A percentile compares a stretch with the other conserved stretches of the same genome.
Evolutionary conservation across 1,140 invertebrate genomes (phyloP).

Genomic region (Eubasilissa regina): DNA sequence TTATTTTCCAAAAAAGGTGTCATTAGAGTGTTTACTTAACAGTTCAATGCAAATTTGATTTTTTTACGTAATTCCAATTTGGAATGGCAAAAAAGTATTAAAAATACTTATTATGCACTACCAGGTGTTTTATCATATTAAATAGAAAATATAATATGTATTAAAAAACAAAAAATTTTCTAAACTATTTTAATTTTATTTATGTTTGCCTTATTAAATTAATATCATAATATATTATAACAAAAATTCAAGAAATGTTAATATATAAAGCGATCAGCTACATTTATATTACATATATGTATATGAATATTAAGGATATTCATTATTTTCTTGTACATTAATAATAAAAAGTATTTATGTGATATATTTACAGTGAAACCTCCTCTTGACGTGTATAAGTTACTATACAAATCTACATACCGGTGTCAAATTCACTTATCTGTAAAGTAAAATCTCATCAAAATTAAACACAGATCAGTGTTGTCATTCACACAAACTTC

Average conservation of each 20-base stretch:
- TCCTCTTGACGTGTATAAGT: too few species aligned
- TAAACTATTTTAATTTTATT: not conserved
- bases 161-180: too few species aligned
- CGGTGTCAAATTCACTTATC: too few species aligned
- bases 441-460: too few species aligned
- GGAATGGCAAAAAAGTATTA: too few species aligned
- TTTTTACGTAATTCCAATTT: too few species aligned
- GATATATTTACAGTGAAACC: not conserved
- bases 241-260: conserved; percentile 6
- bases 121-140: too few species aligned
- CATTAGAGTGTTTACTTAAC: not conserved
- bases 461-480: too few species aligned
- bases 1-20: conserved; percentile 15
- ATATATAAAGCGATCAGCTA: conserved; percentile 12
- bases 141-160: too few species aligned
- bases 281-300: not conserved
- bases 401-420: too few species aligned
- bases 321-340: not conserved
- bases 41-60: conserved; percentile 34
- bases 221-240: conserved; percentile 32
- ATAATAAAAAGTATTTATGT: conserved; percentile 21
- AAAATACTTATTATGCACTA: too few species aligned
- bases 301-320: not conserved
- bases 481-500: too few species aligned
- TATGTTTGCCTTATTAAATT: conserved; percentile 6